A percentile compares a stretch with the other conserved stretches of the same genome.
Conservation (phyloP, 2,113 vertebrate genomes). For the Hippopotamus amphibius region DNA sequence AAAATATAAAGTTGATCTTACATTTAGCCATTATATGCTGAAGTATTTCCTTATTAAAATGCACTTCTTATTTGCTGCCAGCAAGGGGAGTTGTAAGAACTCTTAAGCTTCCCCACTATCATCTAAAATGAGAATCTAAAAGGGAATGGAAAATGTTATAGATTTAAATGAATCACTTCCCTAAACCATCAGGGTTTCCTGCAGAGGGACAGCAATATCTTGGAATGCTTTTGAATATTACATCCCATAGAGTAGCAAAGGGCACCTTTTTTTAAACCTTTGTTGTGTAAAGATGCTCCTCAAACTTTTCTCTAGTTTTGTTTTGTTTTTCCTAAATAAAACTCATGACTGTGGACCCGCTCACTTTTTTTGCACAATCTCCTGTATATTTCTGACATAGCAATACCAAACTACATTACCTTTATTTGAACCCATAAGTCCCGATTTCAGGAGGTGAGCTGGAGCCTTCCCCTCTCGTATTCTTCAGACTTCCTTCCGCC, state of each 20-base stretch:
- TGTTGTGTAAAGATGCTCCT: background rate
- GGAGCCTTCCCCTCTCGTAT: background rate
- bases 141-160: background rate
- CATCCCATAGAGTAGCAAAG: background rate
- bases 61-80: conserved; percentile 61
- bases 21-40: background rate
- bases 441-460: background rate
- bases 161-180: conserved; percentile 54
- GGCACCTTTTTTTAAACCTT: background rate
- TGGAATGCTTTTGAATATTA: background rate
- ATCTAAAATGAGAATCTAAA: background rate
- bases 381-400: background rate
- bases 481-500: background rate
- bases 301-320: background rate
- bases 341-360: background rate
- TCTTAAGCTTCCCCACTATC: background rate
- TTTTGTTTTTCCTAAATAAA: conserved; percentile 64
- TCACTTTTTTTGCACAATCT: background rate
- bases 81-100: conserved; percentile 77
- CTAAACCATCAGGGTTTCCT: background rate
- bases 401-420: background rate
- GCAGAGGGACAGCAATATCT: background rate
- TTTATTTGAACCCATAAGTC: background rate
- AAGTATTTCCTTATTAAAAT: background rate
- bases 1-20: background rate